Base-by-base conservation (phyloP, 2,888 invertebrate species). In the Chirona hameri region DNA sequence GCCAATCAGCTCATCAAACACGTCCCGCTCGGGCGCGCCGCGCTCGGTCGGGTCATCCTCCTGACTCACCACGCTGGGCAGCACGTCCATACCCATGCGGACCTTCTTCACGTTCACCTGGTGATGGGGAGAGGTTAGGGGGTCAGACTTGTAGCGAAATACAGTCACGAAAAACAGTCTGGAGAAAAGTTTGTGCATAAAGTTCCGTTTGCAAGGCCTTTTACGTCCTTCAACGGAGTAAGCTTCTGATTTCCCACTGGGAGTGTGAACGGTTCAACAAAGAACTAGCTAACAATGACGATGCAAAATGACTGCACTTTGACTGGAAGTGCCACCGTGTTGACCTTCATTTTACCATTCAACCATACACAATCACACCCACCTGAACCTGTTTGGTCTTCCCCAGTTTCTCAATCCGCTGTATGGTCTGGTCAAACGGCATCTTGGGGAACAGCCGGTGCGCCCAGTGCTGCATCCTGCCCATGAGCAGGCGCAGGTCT, bases 401-500 rank as follows among this genome's bases (percentile, higher is more conserved):
- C 0, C 97, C 97, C 0, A 98, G 90, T 84, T 92, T 92, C 87
- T 97, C 97, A 31, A 93, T 89, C 87, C 91, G 91, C n/a, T 91
- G 90, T 5, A 98, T 88, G 84, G 94, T 93, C 88, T 97, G 96
- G 87, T 94, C 94, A 88, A 98, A 98, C 24, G 93, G 91, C 87
- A 93, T 93, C 87, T 94, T 95, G 0, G 98, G 98, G 88, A 93
- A 97, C 85, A 99, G 89, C 81, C 97, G 90, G 88, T 98, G 97
- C 0, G 93, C 94, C 98, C 98, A 99, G 87, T 98, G 96, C 86
- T 98, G 95, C 82, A 98, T 87, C 83, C 92, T 92, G 82, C 93
- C 93, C 89, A 99, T 90, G 0, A 98, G 89, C 84, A 91, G 88
- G 86, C 94, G 91, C 69, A 99, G 89, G 88, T 98, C 97, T 82